These are phyloP conservation scores for Vannuccia rotundouncinata DNA, from an alignment of 2,888 invertebrate genomes.

Conservation along the genomic window DNA sequence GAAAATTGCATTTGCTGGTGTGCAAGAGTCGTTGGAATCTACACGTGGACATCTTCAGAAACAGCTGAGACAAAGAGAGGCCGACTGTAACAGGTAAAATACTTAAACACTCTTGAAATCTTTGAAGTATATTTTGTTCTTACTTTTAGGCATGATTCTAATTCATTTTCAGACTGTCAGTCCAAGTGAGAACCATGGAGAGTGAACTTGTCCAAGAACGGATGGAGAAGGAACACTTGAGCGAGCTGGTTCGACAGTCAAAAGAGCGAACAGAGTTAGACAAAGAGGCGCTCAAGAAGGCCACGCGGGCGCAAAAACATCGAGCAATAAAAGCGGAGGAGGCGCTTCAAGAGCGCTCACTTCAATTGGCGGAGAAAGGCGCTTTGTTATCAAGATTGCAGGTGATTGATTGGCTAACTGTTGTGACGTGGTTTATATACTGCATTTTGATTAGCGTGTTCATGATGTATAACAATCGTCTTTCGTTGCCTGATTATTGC, in stretches of 20 bases:
- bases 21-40: slow-evolving; percentile 46
- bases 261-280: slow-evolving; percentile 50
- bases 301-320: slow-evolving; percentile 43
- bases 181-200: slow-evolving; percentile 46
- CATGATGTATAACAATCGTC: too few relatives aligned
- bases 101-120: background rate
- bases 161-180: too few relatives aligned
- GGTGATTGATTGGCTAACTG: slow-evolving; percentile 11
- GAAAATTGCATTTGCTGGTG: slow-evolving; percentile 7
- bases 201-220: slow-evolving; percentile 31
- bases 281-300: slow-evolving; percentile 55
- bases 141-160: too few relatives aligned
- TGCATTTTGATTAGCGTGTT: too few relatives aligned
- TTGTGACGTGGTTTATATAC: too few relatives aligned
- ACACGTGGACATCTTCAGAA: slow-evolving; percentile 54
- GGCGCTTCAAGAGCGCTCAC: background rate
- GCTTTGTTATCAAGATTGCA: background rate
- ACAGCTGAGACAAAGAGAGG: slow-evolving; percentile 53
- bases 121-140: background rate
- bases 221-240: slow-evolving; percentile 52
- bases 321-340: slow-evolving; percentile 28
- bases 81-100: slow-evolving; percentile 50
- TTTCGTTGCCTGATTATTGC: too few relatives aligned
- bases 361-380: slow-evolving; percentile 14
- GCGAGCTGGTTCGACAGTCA: slow-evolving; percentile 47